These are phyloP conservation scores for Caligus rogercresseyi DNA, from an alignment of 1,140 invertebrate species.

Conservation along the genomic window DNA sequence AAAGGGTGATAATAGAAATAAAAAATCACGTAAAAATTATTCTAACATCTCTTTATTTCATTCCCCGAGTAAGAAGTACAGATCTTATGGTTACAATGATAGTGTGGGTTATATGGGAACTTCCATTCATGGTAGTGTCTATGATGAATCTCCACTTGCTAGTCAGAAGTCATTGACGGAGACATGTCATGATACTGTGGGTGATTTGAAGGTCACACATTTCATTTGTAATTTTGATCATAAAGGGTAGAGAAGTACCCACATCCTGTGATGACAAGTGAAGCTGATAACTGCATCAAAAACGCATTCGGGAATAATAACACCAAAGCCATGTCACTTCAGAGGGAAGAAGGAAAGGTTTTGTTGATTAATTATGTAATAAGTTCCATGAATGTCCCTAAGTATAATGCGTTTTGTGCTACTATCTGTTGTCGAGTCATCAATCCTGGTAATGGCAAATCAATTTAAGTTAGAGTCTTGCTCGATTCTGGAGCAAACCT, in stretches of 20 bases:
- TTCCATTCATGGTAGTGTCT: too few species aligned
- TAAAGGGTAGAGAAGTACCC: not conserved
- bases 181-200: not conserved
- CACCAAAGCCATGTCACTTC: not conserved
- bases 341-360: not conserved
- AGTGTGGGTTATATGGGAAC: not conserved
- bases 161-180: too few species aligned
- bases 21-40: not conserved
- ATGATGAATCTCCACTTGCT: too few species aligned
- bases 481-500: not conserved
- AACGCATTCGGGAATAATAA: not conserved
- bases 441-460: not conserved
- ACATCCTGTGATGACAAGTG: not conserved
- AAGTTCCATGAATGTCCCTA: not conserved
- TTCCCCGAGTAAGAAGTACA: not conserved
- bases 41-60: not conserved
- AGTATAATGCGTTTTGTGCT: not conserved
- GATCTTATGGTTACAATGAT: not conserved
- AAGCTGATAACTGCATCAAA: not conserved
- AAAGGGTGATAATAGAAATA: not conserved
- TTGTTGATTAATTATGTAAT: not conserved
- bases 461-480: conserved; percentile 2
- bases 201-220: not conserved
- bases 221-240: not conserved
- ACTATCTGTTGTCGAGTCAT: not conserved